phyloP scores from a whole-genome alignment of 2,797 vertebrate species.

The Lagorchestes hirsutus region DNA sequence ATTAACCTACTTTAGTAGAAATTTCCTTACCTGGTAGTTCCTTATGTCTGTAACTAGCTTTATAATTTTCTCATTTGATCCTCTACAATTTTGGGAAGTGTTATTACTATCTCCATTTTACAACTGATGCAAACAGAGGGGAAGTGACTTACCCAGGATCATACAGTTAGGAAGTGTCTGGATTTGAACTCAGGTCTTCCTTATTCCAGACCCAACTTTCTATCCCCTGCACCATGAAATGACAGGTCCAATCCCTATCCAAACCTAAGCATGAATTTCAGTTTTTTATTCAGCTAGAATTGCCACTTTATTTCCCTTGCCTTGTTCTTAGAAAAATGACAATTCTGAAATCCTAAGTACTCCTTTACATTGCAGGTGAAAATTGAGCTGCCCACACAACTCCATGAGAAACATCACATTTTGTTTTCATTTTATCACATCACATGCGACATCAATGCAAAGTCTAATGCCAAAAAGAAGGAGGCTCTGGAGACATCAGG shows the following conservation, averaged over 20 bases:
- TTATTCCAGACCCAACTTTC: not conserved
- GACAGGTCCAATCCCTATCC: not conserved
- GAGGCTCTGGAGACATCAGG: conserved; percentile 97
- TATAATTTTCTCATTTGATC: not conserved
- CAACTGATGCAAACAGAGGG: not conserved
- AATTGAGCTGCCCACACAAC: conserved; percentile 97
- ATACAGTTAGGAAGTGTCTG: not conserved
- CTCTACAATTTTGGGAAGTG: not conserved
- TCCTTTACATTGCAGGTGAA: conserved; percentile 92
- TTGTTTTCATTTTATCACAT: conserved; percentile 99
- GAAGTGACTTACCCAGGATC: not conserved
- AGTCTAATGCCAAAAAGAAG: conserved; percentile 97
- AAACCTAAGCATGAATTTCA: not conserved
- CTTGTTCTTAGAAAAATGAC: conserved; percentile 57
- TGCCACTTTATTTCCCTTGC: conserved; percentile 44
- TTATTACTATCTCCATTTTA: not conserved
- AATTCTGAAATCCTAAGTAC: conserved; percentile 77
- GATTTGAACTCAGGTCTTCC: not conserved
- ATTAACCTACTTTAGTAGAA: not conserved
- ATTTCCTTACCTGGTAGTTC: not conserved
- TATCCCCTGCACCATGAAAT: not conserved
- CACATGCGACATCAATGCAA: conserved; percentile 98
- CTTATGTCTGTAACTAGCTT: not conserved
- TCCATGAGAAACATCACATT: conserved; percentile 98
- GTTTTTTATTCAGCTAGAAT: conserved; percentile 26